Evolutionary conservation across 2,888 invertebrate genomes (phyloP), one percentile per base, ranked within the genome.

Genomic region (Tuberolachnus salignus): DNA sequence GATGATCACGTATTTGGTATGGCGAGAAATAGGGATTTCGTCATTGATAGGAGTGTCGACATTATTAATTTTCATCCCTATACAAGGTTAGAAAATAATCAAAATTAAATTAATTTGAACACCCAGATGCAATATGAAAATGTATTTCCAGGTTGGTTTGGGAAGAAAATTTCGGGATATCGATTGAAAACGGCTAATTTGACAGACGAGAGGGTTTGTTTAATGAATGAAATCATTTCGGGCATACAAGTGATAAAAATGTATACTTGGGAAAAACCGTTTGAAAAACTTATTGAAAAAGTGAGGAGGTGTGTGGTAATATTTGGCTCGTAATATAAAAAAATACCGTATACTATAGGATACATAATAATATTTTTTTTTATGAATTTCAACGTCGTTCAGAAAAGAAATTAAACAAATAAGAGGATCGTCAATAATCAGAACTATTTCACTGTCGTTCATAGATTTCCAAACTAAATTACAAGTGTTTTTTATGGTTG

Each of bases 211-310:
- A 89, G 97, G 73, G 93, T 97, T 13, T 89, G 94, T 9, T 88
- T 96, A 67, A 97, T 97, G 91, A 95, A 93, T 84, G 97, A 97
- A 86, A 92, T 96, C 80, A 90, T 95, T 51, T 89, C 90, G 16
- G 94, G 94, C 0, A 94, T 95, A 84, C 90, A 93, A 84, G 93
- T 94, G 21, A 94, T 95, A 84, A 95, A 95, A 87, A 94, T 95
- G 94, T 95, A 94, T 85, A 92, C 94, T 0, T 95, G 95, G 92
- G 95, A 95, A 85, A 90, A 89, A 82, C 92, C 94, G 0, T 95
- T 95, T 84, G 91, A 91, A 1, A 88, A 90, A 75, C 86, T 94
- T 14, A 90, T 95, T 9, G 89, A 89, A 78, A 87, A 88, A 81
- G 90, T 92, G 0, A 88, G 94, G 85, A 90, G 89, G 93, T 94